phyloP scores from a whole-genome alignment of 2,797 vertebrate genomes.

The Galago senegalensis region DNA sequence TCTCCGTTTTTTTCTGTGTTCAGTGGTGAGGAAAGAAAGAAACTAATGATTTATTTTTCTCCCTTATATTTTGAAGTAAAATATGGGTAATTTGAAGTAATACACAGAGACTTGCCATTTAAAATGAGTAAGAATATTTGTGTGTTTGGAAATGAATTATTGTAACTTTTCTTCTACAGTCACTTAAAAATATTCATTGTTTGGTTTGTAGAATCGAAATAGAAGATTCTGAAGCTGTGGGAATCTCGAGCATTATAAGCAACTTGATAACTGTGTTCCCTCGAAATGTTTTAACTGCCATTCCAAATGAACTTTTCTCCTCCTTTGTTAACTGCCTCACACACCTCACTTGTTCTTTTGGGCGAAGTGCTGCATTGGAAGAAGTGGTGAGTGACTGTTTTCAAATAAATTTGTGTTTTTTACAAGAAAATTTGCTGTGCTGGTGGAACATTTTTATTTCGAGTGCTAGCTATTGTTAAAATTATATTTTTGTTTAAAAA shows the following conservation, averaged over 20 bases:
- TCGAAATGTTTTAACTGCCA: constrained; percentile 95
- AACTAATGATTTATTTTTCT: constrained; percentile 59
- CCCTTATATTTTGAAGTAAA: constrained; percentile 66
- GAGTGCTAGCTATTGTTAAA: not conserved
- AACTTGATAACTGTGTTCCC: constrained; percentile 99
- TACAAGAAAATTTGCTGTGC: not conserved
- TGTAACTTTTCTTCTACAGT: not conserved
- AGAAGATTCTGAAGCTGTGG: constrained; percentile 99
- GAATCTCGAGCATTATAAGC: constrained; percentile 98
- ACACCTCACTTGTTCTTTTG: constrained; percentile 98
- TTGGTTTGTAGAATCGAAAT: constrained; percentile 96
- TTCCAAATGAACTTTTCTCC: constrained; percentile 97
- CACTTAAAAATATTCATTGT: constrained; percentile 59
- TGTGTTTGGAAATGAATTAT: constrained; percentile 16
- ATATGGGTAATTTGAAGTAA: constrained; percentile 63
- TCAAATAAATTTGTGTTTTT: not conserved
- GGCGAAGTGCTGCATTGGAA: constrained; percentile 98
- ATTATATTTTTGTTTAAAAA: constrained; percentile 35
- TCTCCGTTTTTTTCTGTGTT: constrained; percentile 66
- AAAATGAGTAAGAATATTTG: constrained; percentile 40
- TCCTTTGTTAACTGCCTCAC: constrained; percentile 99
- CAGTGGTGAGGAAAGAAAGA: constrained; percentile 60
- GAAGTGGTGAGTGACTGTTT: constrained; percentile 94
- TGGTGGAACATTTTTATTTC: not conserved
- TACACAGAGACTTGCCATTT: constrained; percentile 28